Evolutionary conservation across 1,140 invertebrate genomes (phyloP).

Genomic region (Drosophila fuyamai): DNA sequence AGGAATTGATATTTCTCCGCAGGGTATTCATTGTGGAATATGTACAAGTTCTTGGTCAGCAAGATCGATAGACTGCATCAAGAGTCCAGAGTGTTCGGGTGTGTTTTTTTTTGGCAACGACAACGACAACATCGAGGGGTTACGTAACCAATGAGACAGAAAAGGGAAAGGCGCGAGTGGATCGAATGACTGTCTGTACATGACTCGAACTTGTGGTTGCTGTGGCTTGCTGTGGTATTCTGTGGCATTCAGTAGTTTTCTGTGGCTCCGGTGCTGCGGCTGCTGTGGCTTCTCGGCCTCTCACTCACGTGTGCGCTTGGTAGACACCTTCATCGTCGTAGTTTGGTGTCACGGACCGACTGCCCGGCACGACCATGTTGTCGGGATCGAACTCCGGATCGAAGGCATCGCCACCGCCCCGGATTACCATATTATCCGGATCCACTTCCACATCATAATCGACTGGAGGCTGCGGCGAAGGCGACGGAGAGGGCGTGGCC

Average conservation of each 20-base stretch:
- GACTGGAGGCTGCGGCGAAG: slow-evolving; percentile 73
- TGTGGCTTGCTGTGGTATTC: slow-evolving; percentile 41
- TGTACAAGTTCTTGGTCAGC: slow-evolving; percentile 76
- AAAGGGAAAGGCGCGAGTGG: slow-evolving; percentile 26
- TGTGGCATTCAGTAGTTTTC: slow-evolving; percentile 35
- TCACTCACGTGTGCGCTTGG: slow-evolving; percentile 84
- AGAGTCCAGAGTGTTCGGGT: slow-evolving; percentile 28
- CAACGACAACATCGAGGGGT: slow-evolving; percentile 67
- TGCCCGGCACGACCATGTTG: slow-evolving; percentile 82
- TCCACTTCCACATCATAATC: slow-evolving; percentile 83
- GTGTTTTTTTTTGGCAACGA: slow-evolving; percentile 34
- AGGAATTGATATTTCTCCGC: background rate
- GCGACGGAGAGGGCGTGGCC: slow-evolving; percentile 67
- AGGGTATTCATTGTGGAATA: slow-evolving; percentile 29
- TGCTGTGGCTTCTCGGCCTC: slow-evolving; percentile 18
- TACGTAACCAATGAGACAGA: slow-evolving; percentile 60
- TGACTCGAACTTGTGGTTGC: slow-evolving; percentile 50
- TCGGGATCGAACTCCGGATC: slow-evolving; percentile 80
- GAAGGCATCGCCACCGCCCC: slow-evolving; percentile 68
- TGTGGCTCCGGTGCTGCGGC: slow-evolving; percentile 33
- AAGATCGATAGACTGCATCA: slow-evolving; percentile 44
- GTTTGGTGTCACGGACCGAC: slow-evolving; percentile 76
- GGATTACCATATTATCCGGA: slow-evolving; percentile 82
- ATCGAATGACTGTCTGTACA: slow-evolving; percentile 75
- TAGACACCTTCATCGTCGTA: slow-evolving; percentile 76